phyloP scores from a whole-genome alignment of 2,113 vertebrate genomes.

The Pseudonaja textilis region DNA sequence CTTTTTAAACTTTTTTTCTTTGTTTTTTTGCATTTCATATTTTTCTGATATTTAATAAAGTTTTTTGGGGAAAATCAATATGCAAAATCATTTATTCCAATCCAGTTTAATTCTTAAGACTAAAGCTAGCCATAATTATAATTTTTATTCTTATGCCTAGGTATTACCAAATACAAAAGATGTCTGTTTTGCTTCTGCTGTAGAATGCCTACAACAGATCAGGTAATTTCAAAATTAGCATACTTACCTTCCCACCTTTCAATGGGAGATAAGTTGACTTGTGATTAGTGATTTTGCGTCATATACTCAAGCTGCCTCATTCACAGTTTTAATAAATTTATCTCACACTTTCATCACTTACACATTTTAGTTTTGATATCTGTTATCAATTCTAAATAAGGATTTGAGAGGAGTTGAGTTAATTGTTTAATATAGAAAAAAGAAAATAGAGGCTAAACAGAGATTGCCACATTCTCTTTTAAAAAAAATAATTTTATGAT shows the following conservation, averaged over 20 bases:
- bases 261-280: neutral
- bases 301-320: neutral
- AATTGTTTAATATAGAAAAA: neutral
- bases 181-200: slow-evolving; percentile 89
- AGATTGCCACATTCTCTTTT: neutral
- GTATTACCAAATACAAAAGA: slow-evolving; percentile 88
- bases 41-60: neutral
- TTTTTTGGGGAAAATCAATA: neutral
- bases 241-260: neutral
- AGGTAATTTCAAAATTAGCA: slow-evolving; percentile 74
- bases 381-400: neutral
- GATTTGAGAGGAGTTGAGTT: neutral
- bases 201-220: slow-evolving; percentile 96
- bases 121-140: neutral
- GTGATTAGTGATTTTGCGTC: neutral
- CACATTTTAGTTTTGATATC: neutral
- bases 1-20: neutral
- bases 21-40: neutral
- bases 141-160: slow-evolving; percentile 64
- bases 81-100: neutral
- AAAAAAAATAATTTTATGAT: neutral
- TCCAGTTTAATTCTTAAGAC: neutral
- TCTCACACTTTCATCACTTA: neutral
- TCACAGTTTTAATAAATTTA: neutral
- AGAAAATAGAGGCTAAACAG: neutral